Percentiles rank a stretch among this genome's conserved stretches.
These are phyloP conservation scores for Eugnorisma glareosa DNA, from an alignment of 2,888 invertebrate genomes.

Conservation along the genomic window DNA sequence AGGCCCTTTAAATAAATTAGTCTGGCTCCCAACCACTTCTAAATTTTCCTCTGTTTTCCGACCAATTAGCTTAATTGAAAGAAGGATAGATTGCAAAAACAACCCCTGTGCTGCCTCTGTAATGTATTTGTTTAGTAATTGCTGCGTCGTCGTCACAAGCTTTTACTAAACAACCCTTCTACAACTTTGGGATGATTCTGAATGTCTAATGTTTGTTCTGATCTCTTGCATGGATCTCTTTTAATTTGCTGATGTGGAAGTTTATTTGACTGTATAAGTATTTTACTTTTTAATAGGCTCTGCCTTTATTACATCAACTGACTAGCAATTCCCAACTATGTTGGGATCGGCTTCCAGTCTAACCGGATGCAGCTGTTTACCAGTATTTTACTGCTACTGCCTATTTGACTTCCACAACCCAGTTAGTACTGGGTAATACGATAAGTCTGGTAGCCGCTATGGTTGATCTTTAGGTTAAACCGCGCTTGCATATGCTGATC, in stretches of 20 bases:
- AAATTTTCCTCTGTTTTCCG: constrained; percentile 59
- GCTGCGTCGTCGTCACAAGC: constrained; percentile 40
- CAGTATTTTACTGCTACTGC: no score
- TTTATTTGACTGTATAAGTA: background rate
- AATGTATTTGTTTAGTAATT: constrained; percentile 60
- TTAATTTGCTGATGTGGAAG: background rate
- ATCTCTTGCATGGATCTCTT: background rate
- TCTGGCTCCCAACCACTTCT: constrained; percentile 46
- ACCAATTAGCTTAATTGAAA: constrained; percentile 66
- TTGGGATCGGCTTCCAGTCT: no score
- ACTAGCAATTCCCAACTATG: no score
- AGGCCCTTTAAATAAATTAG: constrained; percentile 48
- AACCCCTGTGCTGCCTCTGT: constrained; percentile 47
- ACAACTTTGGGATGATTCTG: constrained; percentile 17
- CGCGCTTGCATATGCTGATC: no score
- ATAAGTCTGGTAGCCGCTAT: no score
- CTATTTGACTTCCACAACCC: no score
- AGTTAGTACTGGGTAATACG: no score
- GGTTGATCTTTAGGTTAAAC: no score
- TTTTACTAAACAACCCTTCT: constrained; percentile 28
- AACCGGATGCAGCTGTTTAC: no score
- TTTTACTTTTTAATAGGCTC: background rate
- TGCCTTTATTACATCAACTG: background rate
- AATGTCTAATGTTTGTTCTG: constrained; percentile 28
- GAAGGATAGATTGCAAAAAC: constrained; percentile 62